These are phyloP conservation scores for Trachops cirrhosus DNA, from an alignment of 2,797 vertebrate genomes.

Conservation along the genomic window DNA sequence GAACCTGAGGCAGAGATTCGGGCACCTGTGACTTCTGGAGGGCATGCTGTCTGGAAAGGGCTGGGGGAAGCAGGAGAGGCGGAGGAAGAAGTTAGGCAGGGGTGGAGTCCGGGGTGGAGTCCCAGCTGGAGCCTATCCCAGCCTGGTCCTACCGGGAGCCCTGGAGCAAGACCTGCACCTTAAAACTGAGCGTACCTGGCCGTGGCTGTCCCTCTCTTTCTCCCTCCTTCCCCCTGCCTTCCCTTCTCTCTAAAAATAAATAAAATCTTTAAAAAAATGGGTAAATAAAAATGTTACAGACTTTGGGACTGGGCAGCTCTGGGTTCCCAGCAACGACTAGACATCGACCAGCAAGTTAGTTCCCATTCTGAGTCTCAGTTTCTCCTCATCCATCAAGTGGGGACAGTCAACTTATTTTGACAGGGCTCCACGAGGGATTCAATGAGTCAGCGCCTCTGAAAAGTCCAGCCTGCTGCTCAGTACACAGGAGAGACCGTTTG, in stretches of 20 bases:
- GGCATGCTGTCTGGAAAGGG: not conserved
- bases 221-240: no score
- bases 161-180: not conserved
- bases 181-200: no score
- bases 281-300: not conserved
- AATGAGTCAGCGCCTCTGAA: not conserved
- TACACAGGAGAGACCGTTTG: not conserved
- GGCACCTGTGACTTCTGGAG: not conserved
- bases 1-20: not conserved
- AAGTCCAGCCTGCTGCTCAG: not conserved
- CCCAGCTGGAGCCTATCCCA: not conserved
- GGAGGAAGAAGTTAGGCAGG: not conserved
- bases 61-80: rapidly evolving
- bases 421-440: not conserved
- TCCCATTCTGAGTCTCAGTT: not conserved
- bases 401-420: not conserved
- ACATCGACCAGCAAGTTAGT: not conserved
- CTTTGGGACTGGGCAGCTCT: not conserved
- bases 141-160: not conserved
- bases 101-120: not conserved
- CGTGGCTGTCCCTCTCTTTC: no score
- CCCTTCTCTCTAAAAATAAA: no score
- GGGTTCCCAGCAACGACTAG: not conserved
- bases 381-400: not conserved
- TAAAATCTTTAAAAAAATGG: no score